Conservation (phyloP, 1,140 invertebrate species). For the Eriosoma lanigerum region DNA sequence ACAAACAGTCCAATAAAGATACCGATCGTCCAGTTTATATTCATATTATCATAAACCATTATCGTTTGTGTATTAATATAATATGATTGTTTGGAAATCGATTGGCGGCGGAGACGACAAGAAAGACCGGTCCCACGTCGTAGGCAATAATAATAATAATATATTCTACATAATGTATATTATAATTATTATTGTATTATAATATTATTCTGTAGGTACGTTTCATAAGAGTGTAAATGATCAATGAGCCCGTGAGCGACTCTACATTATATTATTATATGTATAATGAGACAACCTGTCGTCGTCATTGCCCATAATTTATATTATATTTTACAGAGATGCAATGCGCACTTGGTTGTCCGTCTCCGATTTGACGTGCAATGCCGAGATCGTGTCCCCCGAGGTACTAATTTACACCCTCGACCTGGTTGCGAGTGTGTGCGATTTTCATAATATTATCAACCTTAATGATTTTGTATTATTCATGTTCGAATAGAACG, state of each 20-base stretch:
- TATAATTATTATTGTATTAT: background rate
- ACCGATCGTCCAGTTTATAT: background rate
- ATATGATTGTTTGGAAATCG: conserved; percentile 36
- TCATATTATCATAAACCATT: too few relatives aligned
- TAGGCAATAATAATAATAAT: background rate
- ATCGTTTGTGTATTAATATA: conserved; percentile 11
- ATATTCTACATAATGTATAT: conserved; percentile 1
- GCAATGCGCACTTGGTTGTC: background rate
- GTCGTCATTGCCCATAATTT: background rate
- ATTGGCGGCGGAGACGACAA: background rate
- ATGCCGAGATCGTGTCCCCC: too few relatives aligned
- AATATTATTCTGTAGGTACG: background rate
- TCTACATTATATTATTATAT: background rate
- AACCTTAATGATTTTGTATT: too few relatives aligned
- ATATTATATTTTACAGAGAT: too few relatives aligned
- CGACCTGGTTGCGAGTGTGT: too few relatives aligned
- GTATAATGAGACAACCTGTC: conserved; percentile 36
- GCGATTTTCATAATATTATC: too few relatives aligned
- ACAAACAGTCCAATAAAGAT: background rate
- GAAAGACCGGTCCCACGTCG: conserved; percentile 41
- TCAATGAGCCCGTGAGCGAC: conserved; percentile 9
- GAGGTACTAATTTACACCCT: too few relatives aligned
- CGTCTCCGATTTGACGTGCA: background rate
- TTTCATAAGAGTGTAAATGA: conserved; percentile 8
- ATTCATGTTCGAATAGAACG: too few relatives aligned